Base-by-base conservation (phyloP, 35 echinoderm and acorn worm species). In the Heliocidaris tuberculata region DNA sequence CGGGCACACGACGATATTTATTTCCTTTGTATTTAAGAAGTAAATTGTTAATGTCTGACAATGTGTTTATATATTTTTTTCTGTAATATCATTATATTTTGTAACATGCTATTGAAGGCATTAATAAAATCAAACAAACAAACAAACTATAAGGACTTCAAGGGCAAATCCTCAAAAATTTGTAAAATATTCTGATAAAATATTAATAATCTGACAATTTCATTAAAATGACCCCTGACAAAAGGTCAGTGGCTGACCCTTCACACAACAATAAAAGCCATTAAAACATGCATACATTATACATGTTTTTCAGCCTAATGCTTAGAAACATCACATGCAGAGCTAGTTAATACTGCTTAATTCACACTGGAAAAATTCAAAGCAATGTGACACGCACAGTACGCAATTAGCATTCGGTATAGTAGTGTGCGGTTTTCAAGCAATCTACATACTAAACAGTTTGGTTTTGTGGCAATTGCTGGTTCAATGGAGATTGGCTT, bases 391-490 rank as follows among this genome's bases (percentile, higher is more conserved):
- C 65, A 17, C 1, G 65, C 65, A 78, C 21, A 78, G 52, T 11
- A 27, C 19, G 65, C 65, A 78, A 78, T 78, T 78, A 78, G 65
- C 65, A 78, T 78, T 78, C 4, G 7, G 65, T 78, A 78, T 19
- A 78, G 65, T 7, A n/a, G 65, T 24, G 65, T 78, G 65, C 21
- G 65, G 65, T 78, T 78, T n/a, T 42, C 19, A 24, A 78, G 65
- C 65, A 78, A 78, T 78, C 65, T 78, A 78, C 65, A 78, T 78
- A 24, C 65, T 78, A 78, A 78, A 78, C 65, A 78, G 65, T 78
- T 78, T 78, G 65, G 65, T 78, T 78, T 78, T 78, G 65, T 78
- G 65, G 65, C 15, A 21, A 24, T 6, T 7, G 65, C 19, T 78
- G 65, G 65, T 78, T 78, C 65, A 78, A n/a, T 78, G 65, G 65